phyloP scores from a whole-genome alignment of 30 jellyfish, hydroid and myxozoan genomes.

The Sanderia malayensis region DNA sequence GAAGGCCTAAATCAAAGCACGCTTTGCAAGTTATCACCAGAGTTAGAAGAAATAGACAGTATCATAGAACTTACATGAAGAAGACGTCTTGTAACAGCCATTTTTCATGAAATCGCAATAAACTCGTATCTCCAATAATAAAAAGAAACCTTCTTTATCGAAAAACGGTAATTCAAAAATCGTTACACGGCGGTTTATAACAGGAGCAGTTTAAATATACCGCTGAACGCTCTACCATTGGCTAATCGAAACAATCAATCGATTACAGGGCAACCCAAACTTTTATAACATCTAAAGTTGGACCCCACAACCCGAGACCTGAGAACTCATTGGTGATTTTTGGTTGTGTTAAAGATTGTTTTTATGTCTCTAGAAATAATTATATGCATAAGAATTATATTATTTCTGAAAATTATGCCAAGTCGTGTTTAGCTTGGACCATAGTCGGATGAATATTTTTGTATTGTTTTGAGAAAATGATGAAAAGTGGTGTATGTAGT shows the following conservation, averaged over 20 bases:
- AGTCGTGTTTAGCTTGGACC: too few species aligned
- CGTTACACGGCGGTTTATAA: background rate
- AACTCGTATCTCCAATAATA: background rate
- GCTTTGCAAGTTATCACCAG: background rate
- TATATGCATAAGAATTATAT: too few species aligned
- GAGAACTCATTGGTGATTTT: too few species aligned
- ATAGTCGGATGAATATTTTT: too few species aligned
- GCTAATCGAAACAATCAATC: background rate
- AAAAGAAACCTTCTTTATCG: background rate
- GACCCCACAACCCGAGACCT: too few species aligned
- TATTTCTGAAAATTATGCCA: too few species aligned
- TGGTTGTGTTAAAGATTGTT: too few species aligned
- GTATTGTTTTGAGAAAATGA: too few species aligned
- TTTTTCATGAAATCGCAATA: background rate
- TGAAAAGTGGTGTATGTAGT: too few species aligned
- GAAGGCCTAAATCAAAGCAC: background rate
- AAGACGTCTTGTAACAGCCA: conserved; percentile 2
- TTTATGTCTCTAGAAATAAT: too few species aligned
- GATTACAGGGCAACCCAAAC: conserved; percentile 10
- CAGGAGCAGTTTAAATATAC: background rate
- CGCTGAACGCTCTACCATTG: background rate
- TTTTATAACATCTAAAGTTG: too few species aligned
- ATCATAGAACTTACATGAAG: background rate
- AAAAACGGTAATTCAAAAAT: too few species aligned
- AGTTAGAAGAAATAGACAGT: background rate